These are phyloP conservation scores for Psittacula cyanocephala DNA, from an alignment of 2,113 vertebrate genomes.

Conservation along the genomic window DNA sequence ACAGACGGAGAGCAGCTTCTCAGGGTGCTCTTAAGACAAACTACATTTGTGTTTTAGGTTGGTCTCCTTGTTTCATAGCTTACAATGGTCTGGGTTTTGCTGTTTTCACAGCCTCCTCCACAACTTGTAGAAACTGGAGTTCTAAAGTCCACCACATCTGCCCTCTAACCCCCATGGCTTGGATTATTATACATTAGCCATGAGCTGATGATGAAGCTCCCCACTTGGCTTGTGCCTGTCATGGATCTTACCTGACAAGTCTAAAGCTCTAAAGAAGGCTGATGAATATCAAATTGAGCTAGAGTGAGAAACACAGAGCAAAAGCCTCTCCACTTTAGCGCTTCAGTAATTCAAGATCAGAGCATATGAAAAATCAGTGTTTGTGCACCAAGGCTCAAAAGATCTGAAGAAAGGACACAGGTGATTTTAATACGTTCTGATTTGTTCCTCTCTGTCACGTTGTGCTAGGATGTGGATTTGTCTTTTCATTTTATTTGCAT, in stretches of 20 bases:
- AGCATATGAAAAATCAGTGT: not conserved
- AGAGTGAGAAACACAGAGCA: not conserved
- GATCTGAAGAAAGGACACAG: not conserved
- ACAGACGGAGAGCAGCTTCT: not conserved
- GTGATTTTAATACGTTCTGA: not conserved
- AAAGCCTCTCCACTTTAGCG: not conserved
- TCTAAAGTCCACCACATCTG: not conserved
- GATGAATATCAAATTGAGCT: not conserved
- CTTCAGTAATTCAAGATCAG: not conserved
- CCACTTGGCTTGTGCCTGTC: not conserved
- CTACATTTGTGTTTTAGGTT: not conserved
- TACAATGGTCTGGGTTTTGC: not conserved
- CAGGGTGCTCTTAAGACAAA: not conserved
- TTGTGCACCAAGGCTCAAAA: not conserved
- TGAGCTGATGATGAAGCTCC: not conserved
- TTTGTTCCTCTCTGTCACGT: not conserved
- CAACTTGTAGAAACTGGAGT: not conserved
- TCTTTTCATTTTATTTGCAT: slow-evolving; percentile 23
- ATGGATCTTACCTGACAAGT: not conserved
- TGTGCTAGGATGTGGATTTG: not conserved
- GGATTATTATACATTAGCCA: not conserved
- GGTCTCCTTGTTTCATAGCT: not conserved
- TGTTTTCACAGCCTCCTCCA: not conserved
- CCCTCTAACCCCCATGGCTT: not conserved
- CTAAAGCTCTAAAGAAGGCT: not conserved